Evolutionary conservation across 2,797 vertebrate genomes (phyloP).

Genomic region (Lutjanus campechanus): DNA sequence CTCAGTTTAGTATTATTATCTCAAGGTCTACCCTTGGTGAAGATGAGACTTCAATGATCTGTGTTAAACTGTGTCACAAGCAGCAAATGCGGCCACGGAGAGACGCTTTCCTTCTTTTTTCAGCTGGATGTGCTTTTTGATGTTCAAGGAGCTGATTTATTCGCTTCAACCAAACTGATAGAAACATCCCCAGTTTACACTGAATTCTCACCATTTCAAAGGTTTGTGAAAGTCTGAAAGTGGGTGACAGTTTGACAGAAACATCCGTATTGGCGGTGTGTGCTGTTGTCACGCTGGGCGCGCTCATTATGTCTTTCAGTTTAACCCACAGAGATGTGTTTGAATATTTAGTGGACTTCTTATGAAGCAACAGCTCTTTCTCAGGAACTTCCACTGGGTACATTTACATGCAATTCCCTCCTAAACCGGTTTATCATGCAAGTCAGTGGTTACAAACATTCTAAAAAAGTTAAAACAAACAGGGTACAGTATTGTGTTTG

Average conservation of each 20-base stretch:
- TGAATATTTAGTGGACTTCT: conserved; percentile 46
- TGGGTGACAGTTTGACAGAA: conserved; percentile 66
- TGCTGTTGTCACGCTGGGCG: conserved; percentile 36
- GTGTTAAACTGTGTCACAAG: conserved; percentile 35
- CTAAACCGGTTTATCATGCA: conserved; percentile 12
- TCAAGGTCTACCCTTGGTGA: conserved; percentile 3
- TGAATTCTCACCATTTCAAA: conserved; percentile 37
- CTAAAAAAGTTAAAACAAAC: conserved; percentile 6
- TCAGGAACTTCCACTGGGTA: conserved; percentile 8
- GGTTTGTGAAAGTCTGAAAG: conserved; percentile 41
- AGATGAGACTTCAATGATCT: conserved; percentile 40
- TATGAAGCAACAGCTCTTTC: conserved; percentile 6
- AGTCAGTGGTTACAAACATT: conserved; percentile 14
- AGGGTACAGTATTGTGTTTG: neutral
- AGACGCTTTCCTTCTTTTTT: neutral
- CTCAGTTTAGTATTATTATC: conserved; percentile 2
- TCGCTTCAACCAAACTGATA: conserved; percentile 40
- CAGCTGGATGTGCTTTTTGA: conserved; percentile 25
- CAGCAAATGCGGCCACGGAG: conserved; percentile 9
- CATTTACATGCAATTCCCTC: neutral
- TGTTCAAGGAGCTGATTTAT: conserved; percentile 43
- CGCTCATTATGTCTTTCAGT: conserved; percentile 62
- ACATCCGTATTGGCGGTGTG: conserved; percentile 46
- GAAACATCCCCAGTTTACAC: conserved; percentile 44
- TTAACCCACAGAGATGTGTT: conserved; percentile 45